Percentiles rank a stretch among this genome's conserved stretches.
These are phyloP conservation scores for Limnephilus marmoratus DNA, from an alignment of 2,888 invertebrate species.

Conservation along the genomic window DNA sequence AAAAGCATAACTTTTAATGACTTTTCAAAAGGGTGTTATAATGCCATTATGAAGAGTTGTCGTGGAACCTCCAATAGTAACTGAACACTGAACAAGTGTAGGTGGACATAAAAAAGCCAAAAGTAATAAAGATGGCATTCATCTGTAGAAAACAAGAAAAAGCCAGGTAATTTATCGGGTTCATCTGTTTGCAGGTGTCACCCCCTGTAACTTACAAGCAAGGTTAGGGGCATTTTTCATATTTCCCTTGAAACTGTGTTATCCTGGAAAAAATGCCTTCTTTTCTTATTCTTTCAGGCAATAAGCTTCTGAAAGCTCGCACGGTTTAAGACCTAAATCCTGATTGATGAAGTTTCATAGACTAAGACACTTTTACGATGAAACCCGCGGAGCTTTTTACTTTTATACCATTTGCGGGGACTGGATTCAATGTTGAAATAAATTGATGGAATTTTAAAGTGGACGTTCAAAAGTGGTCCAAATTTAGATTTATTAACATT, in stretches of 20 bases:
- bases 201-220: background rate
- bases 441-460: slow-evolving; percentile 28
- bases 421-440: slow-evolving; percentile 18
- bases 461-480: too few species aligned
- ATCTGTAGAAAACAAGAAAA: background rate
- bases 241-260: slow-evolving; percentile 9
- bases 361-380: slow-evolving; percentile 42
- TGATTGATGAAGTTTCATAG: slow-evolving; percentile 52
- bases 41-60: too few species aligned
- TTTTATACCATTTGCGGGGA: slow-evolving; percentile 29
- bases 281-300: slow-evolving; percentile 23
- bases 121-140: background rate
- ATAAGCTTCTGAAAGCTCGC: slow-evolving; percentile 36
- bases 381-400: background rate
- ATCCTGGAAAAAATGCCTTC: slow-evolving; percentile 24
- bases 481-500: too few species aligned
- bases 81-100: background rate
- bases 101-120: background rate
- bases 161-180: slow-evolving; percentile 21
- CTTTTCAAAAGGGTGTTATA: too few species aligned
- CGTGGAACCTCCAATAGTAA: background rate
- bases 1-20: too few species aligned
- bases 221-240: slow-evolving; percentile 43
- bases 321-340: slow-evolving; percentile 42
- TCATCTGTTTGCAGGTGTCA: slow-evolving; percentile 42